These are phyloP conservation scores for Musca domestica DNA, from an alignment of 1,140 invertebrate species.

Conservation along the genomic window DNA sequence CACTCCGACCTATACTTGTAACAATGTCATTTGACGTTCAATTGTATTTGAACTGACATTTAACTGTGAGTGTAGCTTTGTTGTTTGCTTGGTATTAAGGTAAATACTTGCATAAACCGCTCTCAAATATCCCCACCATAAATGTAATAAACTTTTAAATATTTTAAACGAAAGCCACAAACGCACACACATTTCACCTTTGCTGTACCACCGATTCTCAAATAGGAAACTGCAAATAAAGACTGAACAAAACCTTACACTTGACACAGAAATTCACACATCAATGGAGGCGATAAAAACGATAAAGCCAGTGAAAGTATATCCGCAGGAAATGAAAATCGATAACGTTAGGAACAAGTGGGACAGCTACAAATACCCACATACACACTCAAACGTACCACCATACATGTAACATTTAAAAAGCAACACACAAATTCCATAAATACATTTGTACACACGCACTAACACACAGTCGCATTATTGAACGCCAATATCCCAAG, in stretches of 20 bases:
- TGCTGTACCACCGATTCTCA: neutral
- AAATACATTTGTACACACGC: conserved; percentile 14
- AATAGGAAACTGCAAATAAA: neutral
- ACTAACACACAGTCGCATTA: neutral
- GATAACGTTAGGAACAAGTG: conserved; percentile 8
- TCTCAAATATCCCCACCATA: neutral
- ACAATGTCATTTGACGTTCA: no score
- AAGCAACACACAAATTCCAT: conserved; percentile 7
- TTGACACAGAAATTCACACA: conserved; percentile 15
- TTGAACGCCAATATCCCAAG: conserved; percentile 1
- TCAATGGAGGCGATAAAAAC: conserved; percentile 13
- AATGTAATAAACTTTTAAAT: conserved; percentile 15
- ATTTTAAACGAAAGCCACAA: neutral
- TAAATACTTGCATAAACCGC: neutral
- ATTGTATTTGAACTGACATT: no score
- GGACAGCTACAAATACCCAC: no score
- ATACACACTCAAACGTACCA: no score
- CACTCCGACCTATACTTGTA: no score
- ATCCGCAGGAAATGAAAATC: conserved; percentile 17
- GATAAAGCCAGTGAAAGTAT: conserved; percentile 2
- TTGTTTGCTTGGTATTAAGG: no score
- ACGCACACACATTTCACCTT: neutral
- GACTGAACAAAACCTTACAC: conserved; percentile 5
- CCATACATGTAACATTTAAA: neutral
- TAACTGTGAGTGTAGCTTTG: no score